These are phyloP conservation scores for Fopius arisanus DNA, from an alignment of 1,140 invertebrate species.

Conservation along the genomic window DNA sequence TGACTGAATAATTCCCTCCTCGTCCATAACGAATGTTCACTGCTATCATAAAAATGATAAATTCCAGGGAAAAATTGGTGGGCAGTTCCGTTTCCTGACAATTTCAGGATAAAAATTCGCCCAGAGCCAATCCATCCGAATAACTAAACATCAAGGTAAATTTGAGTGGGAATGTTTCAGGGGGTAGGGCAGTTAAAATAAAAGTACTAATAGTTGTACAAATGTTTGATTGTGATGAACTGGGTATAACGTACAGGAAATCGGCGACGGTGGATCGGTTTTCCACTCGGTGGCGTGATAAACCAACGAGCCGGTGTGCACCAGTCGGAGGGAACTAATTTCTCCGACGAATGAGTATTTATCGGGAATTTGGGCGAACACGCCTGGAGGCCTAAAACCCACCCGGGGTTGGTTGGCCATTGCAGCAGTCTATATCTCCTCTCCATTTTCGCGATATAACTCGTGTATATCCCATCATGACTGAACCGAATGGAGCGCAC, in stretches of 20 bases:
- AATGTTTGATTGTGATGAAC: constrained; percentile 1
- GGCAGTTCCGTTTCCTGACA: too few species aligned
- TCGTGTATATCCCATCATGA: constrained; percentile 3
- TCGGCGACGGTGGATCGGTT: not conserved
- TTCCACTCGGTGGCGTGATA: constrained; percentile 1
- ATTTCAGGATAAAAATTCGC: too few species aligned
- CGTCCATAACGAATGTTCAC: too few species aligned
- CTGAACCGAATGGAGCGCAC: not conserved
- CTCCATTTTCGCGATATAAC: not conserved
- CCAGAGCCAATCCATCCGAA: too few species aligned
- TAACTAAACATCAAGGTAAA: too few species aligned
- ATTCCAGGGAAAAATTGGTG: too few species aligned
- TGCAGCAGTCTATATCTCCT: not conserved
- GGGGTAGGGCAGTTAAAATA: not conserved
- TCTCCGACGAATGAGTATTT: constrained; percentile 29
- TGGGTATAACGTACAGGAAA: not conserved
- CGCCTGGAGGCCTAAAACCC: not conserved
- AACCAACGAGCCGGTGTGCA: not conserved
- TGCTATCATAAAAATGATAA: too few species aligned
- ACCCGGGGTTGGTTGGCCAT: not conserved
- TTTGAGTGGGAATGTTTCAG: too few species aligned
- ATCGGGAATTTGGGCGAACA: constrained; percentile 21
- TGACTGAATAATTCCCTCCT: too few species aligned
- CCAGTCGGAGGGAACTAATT: constrained; percentile 30
- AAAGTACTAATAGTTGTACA: not conserved